phyloP scores from a whole-genome alignment of 2,113 vertebrate species.

The Lonchura striata region DNA sequence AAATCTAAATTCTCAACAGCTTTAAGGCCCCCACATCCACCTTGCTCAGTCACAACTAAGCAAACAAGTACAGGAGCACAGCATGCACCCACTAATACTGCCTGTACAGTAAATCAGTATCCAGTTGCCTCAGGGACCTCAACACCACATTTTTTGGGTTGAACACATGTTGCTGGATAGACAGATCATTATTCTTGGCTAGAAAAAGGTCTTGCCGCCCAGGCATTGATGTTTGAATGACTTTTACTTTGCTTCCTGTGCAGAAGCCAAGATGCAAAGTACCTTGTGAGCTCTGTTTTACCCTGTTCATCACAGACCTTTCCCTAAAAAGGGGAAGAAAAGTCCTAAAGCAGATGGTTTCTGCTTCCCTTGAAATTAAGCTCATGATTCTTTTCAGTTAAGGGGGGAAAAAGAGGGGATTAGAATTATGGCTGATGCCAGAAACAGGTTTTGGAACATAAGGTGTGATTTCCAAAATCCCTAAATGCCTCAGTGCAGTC shows the following conservation, averaged over 20 bases:
- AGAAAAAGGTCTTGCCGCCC: neutral
- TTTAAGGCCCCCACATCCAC: neutral
- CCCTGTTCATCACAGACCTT: neutral
- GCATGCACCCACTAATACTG: neutral
- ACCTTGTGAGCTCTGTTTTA: neutral
- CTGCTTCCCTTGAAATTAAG: neutral
- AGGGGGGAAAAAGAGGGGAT: neutral
- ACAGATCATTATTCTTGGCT: neutral
- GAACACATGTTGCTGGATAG: neutral
- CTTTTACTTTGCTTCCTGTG: neutral
- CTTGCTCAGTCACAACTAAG: neutral
- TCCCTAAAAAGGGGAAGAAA: neutral
- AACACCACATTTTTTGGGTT: neutral
- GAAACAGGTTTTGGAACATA: neutral
- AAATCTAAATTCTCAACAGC: neutral
- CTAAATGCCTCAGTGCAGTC: neutral
- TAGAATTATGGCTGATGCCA: neutral
- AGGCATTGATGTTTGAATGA: neutral
- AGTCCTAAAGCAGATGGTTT: constrained; percentile 18
- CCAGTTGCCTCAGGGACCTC: neutral
- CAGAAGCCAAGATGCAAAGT: neutral
- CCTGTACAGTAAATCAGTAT: neutral
- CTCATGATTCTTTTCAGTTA: neutral
- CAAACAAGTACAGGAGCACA: neutral
- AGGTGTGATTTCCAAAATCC: neutral